Conservation (phyloP, 2,113 vertebrate species). For the Dolichotis patagonum region DNA sequence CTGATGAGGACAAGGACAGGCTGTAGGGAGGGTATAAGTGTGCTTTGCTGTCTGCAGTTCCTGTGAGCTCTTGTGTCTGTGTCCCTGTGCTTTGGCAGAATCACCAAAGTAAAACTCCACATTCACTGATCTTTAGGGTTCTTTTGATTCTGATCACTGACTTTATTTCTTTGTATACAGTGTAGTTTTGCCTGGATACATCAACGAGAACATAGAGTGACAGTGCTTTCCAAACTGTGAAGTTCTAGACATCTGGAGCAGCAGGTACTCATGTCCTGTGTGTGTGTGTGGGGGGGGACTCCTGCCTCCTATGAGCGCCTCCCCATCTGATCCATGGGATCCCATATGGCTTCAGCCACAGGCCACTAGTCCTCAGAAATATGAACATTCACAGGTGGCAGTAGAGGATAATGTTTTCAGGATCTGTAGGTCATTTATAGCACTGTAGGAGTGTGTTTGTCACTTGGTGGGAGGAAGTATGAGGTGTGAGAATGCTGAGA, state of each 20-base stretch:
- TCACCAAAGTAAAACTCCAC: background rate
- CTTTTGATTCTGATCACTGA: background rate
- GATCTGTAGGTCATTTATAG: background rate
- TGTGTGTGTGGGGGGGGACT: background rate
- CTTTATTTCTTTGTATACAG: background rate
- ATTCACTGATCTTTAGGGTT: background rate
- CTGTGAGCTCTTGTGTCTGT: accelerated
- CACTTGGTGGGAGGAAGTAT: background rate
- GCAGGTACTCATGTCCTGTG: background rate
- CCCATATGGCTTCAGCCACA: background rate
- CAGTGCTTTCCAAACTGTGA: background rate
- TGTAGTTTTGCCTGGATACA: background rate
- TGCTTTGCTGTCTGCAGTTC: accelerated
- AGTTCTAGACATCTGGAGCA: accelerated
- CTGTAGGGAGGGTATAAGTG: background rate
- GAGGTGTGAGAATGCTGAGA: background rate
- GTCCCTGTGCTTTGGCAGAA: background rate
- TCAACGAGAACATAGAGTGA: background rate
- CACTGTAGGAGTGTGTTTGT: background rate
- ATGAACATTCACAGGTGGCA: background rate
- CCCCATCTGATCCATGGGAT: no score
- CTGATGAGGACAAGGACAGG: background rate
- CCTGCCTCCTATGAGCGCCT: background rate
- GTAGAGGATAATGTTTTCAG: background rate
- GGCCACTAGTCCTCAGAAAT: background rate